Percentiles rank a stretch among this genome's conserved stretches.
phyloP scores from a whole-genome alignment of 1,140 invertebrate genomes.

The Drosophila varians region DNA sequence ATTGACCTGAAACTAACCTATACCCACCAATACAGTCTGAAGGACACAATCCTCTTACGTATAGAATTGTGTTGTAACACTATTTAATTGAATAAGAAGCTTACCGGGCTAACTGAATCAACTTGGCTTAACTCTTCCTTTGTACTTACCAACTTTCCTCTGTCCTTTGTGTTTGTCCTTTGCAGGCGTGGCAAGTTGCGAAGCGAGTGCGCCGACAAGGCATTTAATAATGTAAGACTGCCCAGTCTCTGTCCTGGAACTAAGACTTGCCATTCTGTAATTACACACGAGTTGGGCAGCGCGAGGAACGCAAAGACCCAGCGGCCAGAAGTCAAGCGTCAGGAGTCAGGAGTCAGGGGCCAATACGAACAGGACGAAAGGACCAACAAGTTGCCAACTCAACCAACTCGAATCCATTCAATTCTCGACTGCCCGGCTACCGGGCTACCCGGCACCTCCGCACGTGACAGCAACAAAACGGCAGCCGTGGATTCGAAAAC shows the following conservation, averaged over 20 bases:
- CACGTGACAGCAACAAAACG: conserved; percentile 68
- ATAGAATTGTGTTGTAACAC: conserved; percentile 15
- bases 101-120: conserved; percentile 20
- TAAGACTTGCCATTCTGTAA: conserved; percentile 42
- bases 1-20: not conserved
- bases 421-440: conserved; percentile 9
- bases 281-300: conserved; percentile 32
- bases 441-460: conserved; percentile 21
- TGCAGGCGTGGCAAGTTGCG: conserved; percentile 29
- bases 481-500: conserved; percentile 83
- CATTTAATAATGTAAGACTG: conserved; percentile 58
- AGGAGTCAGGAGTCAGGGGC: conserved; percentile 1
- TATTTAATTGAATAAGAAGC: conserved; percentile 20
- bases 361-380: conserved; percentile 15
- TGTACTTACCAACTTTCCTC: conserved; percentile 26
- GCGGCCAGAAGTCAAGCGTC: not conserved
- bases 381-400: conserved; percentile 49
- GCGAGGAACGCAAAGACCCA: not conserved
- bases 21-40: not conserved
- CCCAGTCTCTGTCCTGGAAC: conserved; percentile 8
- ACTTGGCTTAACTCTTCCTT: conserved; percentile 15
- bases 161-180: conserved; percentile 10
- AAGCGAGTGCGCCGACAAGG: conserved; percentile 10
- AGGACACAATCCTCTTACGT: conserved; percentile 15
- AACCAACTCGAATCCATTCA: conserved; percentile 2